Evolutionary conservation across 2,888 invertebrate species (phyloP).

Genomic region (Caenorhabditis sulstoni): DNA sequence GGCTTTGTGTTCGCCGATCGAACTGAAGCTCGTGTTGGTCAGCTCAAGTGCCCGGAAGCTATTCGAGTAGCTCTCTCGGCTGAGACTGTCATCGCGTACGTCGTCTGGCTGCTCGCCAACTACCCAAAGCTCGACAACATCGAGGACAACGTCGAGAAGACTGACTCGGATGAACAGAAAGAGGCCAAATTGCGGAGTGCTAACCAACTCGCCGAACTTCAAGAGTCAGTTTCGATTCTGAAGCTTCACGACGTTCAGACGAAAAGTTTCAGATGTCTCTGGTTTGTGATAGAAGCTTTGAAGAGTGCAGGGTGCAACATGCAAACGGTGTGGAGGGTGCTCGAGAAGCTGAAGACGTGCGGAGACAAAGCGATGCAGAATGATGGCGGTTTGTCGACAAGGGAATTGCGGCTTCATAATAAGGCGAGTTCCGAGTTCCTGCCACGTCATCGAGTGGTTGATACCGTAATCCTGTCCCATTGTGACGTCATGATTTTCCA

Average conservation of each 20-base stretch:
- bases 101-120: slow-evolving; percentile 46
- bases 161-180: slow-evolving; percentile 22
- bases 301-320: slow-evolving; percentile 36
- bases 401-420: slow-evolving; percentile 23
- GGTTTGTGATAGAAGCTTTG: slow-evolving; percentile 54
- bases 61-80: slow-evolving; percentile 28
- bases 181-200: slow-evolving; percentile 15
- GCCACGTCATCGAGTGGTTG: too few species aligned
- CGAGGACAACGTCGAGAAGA: slow-evolving; percentile 12
- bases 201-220: slow-evolving; percentile 30
- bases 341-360: slow-evolving; percentile 53
- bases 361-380: slow-evolving; percentile 27
- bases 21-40: slow-evolving; percentile 26
- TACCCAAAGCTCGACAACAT: slow-evolving; percentile 8
- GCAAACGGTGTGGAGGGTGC: slow-evolving; percentile 49
- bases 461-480: too few species aligned
- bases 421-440: slow-evolving; percentile 37
- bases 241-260: background rate
- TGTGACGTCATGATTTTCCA: slow-evolving; percentile 13
- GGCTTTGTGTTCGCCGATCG: slow-evolving; percentile 15
- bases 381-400: background rate
- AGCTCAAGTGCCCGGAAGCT: slow-evolving; percentile 1
- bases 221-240: slow-evolving; percentile 48
- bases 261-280: slow-evolving; percentile 55
- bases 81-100: slow-evolving; percentile 50